Base-by-base conservation (phyloP, 2,888 invertebrate genomes). In the Minunthozetes semirufus region DNA sequence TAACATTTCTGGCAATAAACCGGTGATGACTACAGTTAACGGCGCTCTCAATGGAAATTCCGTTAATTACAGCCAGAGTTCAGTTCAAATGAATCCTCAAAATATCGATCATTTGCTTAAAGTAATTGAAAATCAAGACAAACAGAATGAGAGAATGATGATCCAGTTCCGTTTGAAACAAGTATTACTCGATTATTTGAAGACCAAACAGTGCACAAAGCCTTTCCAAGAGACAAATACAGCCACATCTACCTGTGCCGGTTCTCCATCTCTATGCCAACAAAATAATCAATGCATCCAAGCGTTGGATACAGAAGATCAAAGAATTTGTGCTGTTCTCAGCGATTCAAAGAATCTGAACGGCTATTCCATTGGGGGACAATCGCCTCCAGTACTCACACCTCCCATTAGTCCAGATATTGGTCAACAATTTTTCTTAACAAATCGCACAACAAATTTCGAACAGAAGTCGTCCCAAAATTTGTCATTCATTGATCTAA, bases 161-260 rank as follows among this genome's bases (percentile, higher is more conserved):
- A 33, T 63, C 27, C 33, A 63, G 63, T n/a, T 4, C 15, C 17
- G 63, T 6, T 4, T 63, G 8, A 63, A 63, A 19, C 63, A 63
- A 63, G 63, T 63, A 17, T 19, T 63, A 19, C 29, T 63, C 63
- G 63, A 63, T 9, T 63, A 63, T 19, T n/a, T 63, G n/a, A 63
- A 63, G 27, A 13, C 63, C 38, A 63, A 33, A 38, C 63, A 63
- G n/a, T 2, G 1, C 5, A 3, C 56, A 22, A 56, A 61, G 17
- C 27, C 6, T 29, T 61, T 27, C 11, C 22, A 19, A 17, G 5
- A 56, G 48, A 9, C 48, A 13, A 9, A 13, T 13, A 56, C 22
- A 2, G 59, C 2, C 27, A 59, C 59, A 22, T 2, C 13, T 25
- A 25, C 59, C 59, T 59, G 63, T 38, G 15, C 63, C n/a, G 27